Conservation (phyloP, 2,113 vertebrate species). For the Aspiorhynchus laticeps region DNA sequence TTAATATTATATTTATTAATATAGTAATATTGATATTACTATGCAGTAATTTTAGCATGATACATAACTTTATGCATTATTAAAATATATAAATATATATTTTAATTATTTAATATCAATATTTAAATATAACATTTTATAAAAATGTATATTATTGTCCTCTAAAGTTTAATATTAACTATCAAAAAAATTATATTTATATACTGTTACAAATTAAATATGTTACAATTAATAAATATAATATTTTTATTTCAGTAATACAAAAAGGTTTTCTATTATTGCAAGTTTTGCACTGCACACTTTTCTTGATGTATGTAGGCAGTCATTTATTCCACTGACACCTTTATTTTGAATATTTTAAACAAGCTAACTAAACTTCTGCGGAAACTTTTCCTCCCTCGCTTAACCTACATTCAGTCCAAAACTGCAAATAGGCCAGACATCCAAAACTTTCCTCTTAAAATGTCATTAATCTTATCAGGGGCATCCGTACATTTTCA, state of each 20-base stretch:
- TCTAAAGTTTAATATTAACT: too few species aligned
- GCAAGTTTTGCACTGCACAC: not conserved
- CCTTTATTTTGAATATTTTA: slow-evolving; percentile 32
- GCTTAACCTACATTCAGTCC: slow-evolving; percentile 47
- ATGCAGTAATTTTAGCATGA: too few species aligned
- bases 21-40: too few species aligned
- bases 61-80: not conserved
- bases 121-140: not conserved
- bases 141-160: not conserved
- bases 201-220: not conserved
- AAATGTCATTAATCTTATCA: slow-evolving; percentile 63
- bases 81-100: not conserved
- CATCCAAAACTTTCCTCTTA: slow-evolving; percentile 58
- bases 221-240: not conserved
- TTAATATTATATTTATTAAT: too few species aligned
- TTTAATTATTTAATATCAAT: not conserved
- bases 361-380: slow-evolving; percentile 8
- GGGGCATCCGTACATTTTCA: slow-evolving; percentile 58
- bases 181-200: not conserved
- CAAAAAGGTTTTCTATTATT: not conserved
- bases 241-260: not conserved
- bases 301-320: not conserved
- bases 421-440: slow-evolving; percentile 57
- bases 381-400: slow-evolving; percentile 28
- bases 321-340: slow-evolving; percentile 27